Evolutionary conservation across 2,888 invertebrate genomes (phyloP).

Genomic region (Pardosa pseudoannulata): DNA sequence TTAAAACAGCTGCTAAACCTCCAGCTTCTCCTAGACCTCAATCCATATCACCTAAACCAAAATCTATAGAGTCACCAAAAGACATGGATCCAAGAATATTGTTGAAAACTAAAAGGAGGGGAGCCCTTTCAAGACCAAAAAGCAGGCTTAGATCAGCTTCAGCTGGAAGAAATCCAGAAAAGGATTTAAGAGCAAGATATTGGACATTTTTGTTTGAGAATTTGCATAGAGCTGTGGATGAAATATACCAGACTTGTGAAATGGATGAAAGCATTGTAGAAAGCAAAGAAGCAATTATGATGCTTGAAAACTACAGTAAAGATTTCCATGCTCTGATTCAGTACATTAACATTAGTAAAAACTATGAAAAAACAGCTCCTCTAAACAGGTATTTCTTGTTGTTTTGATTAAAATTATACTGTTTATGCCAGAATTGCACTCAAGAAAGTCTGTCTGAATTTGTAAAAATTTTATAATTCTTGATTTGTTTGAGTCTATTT

Average conservation of each 20-base stretch:
- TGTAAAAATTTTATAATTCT: too few relatives aligned
- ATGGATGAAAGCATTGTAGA: conserved; percentile 94
- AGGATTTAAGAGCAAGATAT: conserved; percentile 91
- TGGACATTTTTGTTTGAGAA: conserved; percentile 98
- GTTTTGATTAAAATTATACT: not conserved
- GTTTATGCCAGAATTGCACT: too few relatives aligned
- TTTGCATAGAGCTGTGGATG: conserved; percentile 92
- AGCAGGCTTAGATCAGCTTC: conserved; percentile 66
- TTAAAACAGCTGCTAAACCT: conserved; percentile 49
- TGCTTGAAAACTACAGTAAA: conserved; percentile 93
- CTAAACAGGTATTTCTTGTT: conserved; percentile 81
- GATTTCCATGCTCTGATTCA: conserved; percentile 96
- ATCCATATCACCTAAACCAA: conserved; percentile 69
- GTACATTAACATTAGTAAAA: conserved; percentile 95
- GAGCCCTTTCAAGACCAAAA: conserved; percentile 27
- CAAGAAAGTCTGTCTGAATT: too few relatives aligned
- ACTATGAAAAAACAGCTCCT: conserved; percentile 91
- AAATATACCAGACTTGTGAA: conserved; percentile 97
- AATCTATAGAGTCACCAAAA: conserved; percentile 8
- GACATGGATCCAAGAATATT: conserved; percentile 5
- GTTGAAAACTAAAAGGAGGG: conserved; percentile 20
- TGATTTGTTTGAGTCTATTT: too few relatives aligned
- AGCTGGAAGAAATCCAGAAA: conserved; percentile 71
- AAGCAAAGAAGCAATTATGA: conserved; percentile 94
- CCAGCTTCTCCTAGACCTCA: conserved; percentile 68